Evolutionary conservation across 2,888 invertebrate species (phyloP).

Genomic region (Amphipoea lucens): DNA sequence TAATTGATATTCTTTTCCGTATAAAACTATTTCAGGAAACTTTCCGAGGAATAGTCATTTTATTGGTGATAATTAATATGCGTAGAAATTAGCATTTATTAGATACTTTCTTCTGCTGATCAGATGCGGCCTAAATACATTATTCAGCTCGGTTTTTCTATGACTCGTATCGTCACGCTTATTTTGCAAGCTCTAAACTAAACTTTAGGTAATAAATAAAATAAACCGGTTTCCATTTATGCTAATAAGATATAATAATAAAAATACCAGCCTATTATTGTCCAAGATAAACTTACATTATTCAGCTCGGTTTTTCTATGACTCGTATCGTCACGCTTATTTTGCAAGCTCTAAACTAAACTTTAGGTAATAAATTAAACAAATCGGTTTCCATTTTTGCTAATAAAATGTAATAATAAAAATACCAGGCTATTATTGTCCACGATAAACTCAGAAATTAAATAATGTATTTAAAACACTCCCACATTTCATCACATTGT

Average conservation of each 20-base stretch:
- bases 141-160: neutral
- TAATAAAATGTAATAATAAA: neutral
- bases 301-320: neutral
- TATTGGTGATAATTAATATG: slow-evolving; percentile 30
- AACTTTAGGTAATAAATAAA: neutral
- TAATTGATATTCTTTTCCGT: slow-evolving; percentile 36
- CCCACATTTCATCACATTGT: neutral
- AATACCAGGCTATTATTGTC: neutral
- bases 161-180: neutral
- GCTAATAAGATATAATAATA: neutral
- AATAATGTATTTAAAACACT: neutral
- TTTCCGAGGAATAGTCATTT: slow-evolving; percentile 15
- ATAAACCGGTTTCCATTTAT: neutral
- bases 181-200: neutral
- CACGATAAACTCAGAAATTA: neutral
- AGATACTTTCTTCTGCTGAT: neutral
- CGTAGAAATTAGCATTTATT: slow-evolving; percentile 8
- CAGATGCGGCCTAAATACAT: neutral
- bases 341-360: neutral
- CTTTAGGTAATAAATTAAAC: neutral
- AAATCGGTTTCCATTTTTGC: neutral
- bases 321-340: neutral
- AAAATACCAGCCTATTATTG: neutral
- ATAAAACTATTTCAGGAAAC: slow-evolving; percentile 20
- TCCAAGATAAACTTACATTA: neutral